Evolutionary conservation across 2,797 vertebrate genomes (phyloP), one percentile per base, ranked within the genome.

Genomic region (Eulemur albifrons): DNA sequence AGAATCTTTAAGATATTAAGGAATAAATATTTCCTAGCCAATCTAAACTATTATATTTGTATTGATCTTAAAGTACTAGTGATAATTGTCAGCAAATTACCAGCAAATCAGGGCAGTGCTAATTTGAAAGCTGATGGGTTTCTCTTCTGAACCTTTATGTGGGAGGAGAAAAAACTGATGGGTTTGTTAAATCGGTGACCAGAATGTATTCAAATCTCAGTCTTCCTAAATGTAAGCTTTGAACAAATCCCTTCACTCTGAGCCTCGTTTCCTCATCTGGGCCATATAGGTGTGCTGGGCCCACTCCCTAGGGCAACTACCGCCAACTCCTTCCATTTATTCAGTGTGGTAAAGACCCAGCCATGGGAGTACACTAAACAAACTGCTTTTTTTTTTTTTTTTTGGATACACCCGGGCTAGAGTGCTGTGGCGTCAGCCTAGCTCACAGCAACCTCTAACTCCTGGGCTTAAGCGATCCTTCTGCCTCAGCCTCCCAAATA

Each of bases 141-240:
- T 45, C 65, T 67, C 65, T 67, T 67, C n/a, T 35, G 65, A 67
- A 67, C 5, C 65, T 35, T 67, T 7, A 38, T 38, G 4, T 69
- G 45, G 32, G 48, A n/a, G 48, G 48, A 2, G 17, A 65, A 65
- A 65, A 65, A 65, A 65, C n/a, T 5, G 67, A 25, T 2, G 50
- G 7, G 32, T 25, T 3, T 40, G 18, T 3, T 5, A 21, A 21
- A 43, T 4, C 10, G 12, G 23, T 0, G 48, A 30, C 45, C 30
- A 38, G 14, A 90, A 27, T 0, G 9, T 35, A 48, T 13, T 32
- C 15, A 11, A 50, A 5, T 3, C 59, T 23, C 8, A 17, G 67
- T 7, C 3, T 8, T 7, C 43, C 35, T 18, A 35, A 52, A 40
- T 10, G 30, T 0, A 32, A 4, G 11, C 45, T 38, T 5, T 4